Evolutionary conservation across 2,888 invertebrate genomes (phyloP), one percentile per base, ranked within the genome.

Genomic region (Amiota mariae): DNA sequence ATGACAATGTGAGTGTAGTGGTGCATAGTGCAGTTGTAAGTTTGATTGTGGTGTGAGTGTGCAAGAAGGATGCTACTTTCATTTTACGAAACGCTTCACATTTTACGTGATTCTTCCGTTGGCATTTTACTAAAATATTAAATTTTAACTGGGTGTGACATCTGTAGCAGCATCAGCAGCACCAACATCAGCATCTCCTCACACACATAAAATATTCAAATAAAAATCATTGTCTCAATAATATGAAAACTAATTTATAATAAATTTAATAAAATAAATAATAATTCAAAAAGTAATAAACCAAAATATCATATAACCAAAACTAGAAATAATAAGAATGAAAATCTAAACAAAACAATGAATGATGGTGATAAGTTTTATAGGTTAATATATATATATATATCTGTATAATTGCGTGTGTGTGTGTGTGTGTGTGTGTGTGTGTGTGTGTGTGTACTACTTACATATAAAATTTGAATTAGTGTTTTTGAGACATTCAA

Each of bases 141-240:
- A 85, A 82, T 81, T 80, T 75, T 73, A 83, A 81, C 81, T 85
- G 86, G 82, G 86, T 82, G 87, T 87, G 86, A 85, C 83, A 82
- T 81, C 76, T 78, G 77, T 76, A 75, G 51, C 72, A 72, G 73
- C 57, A 70, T 24, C 73, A 71, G 61, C 63, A 72, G 47, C 73
- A 73, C 36, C 72, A 61, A 12, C 68, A 70, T 63, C 59, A 68
- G 56, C 54, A 74, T 67, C 24, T 59, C 15, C 59, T 59, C 18
- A 59, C 18, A 59, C 11, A 59, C 18, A n/a, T n/a, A 20, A 59
- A 59, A 18, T 57, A 57, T 18, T 15, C 47, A 48, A 64, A 8
- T 15, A 48, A 48, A 66, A 36, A 36, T 36, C 36, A 36, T 36
- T 36, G 36, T 36, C 36, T 3, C 6, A 15, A 18, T 4, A 57